These are phyloP conservation scores for Subacronicta megacephala DNA, from an alignment of 2,888 invertebrate species.

Conservation along the genomic window DNA sequence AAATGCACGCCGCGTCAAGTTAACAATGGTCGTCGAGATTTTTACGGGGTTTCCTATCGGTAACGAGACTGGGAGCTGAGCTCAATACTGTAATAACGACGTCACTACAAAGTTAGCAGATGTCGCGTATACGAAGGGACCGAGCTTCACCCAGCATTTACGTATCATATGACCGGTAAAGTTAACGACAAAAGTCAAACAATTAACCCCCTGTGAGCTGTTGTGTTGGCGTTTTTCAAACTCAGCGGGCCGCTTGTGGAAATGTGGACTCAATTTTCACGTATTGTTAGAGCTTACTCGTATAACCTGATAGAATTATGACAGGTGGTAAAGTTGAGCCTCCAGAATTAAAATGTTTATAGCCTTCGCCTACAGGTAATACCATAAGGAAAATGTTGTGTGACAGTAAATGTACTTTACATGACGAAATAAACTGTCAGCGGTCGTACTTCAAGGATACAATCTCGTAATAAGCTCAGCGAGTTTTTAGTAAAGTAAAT, in stretches of 20 bases:
- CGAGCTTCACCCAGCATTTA: conserved; percentile 65
- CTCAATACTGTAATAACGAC: conserved; percentile 66
- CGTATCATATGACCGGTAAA: conserved; percentile 74
- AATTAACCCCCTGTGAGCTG: conserved; percentile 74
- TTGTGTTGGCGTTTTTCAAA: conserved; percentile 71
- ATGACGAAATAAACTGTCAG: conserved; percentile 40
- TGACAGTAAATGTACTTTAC: conserved; percentile 48
- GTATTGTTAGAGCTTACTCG: conserved; percentile 56
- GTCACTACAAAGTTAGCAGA: conserved; percentile 59
- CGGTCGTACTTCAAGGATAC: conserved; percentile 21
- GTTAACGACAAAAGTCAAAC: conserved; percentile 79
- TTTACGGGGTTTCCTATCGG: conserved; percentile 60
- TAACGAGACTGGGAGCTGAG: conserved; percentile 50
- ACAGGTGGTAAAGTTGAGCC: conserved; percentile 55
- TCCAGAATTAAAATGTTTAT: conserved; percentile 59
- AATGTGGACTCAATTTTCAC: conserved; percentile 61
- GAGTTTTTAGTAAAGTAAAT: conserved; percentile 41
- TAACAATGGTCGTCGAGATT: conserved; percentile 68
- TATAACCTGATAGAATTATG: conserved; percentile 57
- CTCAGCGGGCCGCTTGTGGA: conserved; percentile 58
- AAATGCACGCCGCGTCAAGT: conserved; percentile 64
- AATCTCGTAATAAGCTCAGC: conserved; percentile 23
- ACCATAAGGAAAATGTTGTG: conserved; percentile 52
- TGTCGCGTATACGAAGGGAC: conserved; percentile 58
- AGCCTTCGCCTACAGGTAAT: conserved; percentile 36